phyloP scores from a whole-genome alignment of 2,113 vertebrate species.

The Isurus oxyrinchus region DNA sequence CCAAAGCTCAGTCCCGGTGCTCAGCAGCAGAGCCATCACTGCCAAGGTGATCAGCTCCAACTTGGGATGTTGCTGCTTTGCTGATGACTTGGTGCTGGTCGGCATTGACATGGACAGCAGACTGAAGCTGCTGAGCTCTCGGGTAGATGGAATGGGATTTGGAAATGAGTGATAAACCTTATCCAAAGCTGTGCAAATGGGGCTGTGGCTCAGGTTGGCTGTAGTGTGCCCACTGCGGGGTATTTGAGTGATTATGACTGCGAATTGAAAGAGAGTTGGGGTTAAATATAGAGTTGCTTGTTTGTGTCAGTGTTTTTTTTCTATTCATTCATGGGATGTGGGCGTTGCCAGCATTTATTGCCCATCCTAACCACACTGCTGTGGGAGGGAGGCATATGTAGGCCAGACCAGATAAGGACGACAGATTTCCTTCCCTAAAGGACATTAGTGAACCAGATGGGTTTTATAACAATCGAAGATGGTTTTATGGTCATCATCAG shows the following conservation, averaged over 20 bases:
- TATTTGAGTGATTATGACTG: background rate
- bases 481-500: too few relatives aligned
- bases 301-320: background rate
- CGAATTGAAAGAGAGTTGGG: background rate
- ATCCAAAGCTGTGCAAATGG: slow-evolving; percentile 31
- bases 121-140: slow-evolving; percentile 75
- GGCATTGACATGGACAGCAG: slow-evolving; percentile 83
- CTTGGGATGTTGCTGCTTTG: slow-evolving; percentile 75
- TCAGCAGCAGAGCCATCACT: background rate
- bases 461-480: too few relatives aligned
- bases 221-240: too few relatives aligned
- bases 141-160: background rate
- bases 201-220: background rate
- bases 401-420: too few relatives aligned
- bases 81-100: slow-evolving; percentile 77
- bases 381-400: too few relatives aligned
- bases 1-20: slow-evolving; percentile 43
- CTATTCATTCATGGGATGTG: too few relatives aligned
- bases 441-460: too few relatives aligned
- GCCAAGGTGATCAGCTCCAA: slow-evolving; percentile 47
- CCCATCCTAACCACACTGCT: too few relatives aligned
- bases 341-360: too few relatives aligned
- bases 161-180: background rate
- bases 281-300: too few relatives aligned
- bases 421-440: too few relatives aligned